Conservation (phyloP, 2,113 vertebrate genomes). For the Macheiramphus alcinus region DNA sequence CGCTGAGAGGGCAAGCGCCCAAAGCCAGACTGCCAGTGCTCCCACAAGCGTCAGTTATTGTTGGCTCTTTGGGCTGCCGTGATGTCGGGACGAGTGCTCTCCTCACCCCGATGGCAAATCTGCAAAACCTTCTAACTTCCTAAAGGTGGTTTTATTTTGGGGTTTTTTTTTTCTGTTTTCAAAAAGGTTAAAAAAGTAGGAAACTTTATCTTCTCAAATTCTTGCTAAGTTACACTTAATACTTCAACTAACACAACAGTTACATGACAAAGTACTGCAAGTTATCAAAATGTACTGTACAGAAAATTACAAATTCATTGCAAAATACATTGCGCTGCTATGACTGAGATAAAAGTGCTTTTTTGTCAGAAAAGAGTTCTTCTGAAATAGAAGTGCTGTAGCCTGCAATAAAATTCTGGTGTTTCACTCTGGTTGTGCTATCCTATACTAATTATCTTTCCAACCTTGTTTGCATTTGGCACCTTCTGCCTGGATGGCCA, state of each 20-base stretch:
- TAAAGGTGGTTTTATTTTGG: conserved; percentile 2
- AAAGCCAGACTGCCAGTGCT: neutral
- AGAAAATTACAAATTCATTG: conserved; percentile 95
- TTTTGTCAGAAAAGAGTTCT: conserved; percentile 75
- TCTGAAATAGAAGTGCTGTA: conserved; percentile 66
- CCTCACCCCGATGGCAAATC: conserved; percentile 30
- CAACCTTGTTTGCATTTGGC: conserved; percentile 26
- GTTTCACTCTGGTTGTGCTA: conserved; percentile 59
- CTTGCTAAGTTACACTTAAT: conserved; percentile 83
- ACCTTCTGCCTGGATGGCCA: conserved; percentile 23
- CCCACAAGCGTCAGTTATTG: neutral
- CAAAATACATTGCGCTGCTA: conserved; percentile 95
- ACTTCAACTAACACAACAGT: conserved; percentile 92
- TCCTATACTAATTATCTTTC: neutral
- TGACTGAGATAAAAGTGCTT: conserved; percentile 81
- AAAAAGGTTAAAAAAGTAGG: conserved; percentile 92
- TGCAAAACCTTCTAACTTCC: conserved; percentile 55
- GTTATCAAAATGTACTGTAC: conserved; percentile 97
- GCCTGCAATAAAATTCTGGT: conserved; percentile 29
- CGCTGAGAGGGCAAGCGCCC: neutral
- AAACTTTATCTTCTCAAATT: conserved; percentile 86
- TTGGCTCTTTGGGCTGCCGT: conserved; percentile 5
- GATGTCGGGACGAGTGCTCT: neutral
- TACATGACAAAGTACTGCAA: conserved; percentile 97
- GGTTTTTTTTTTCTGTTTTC: neutral